phyloP scores from a whole-genome alignment of 1,140 invertebrate species.

The Liolophura sinensis region DNA sequence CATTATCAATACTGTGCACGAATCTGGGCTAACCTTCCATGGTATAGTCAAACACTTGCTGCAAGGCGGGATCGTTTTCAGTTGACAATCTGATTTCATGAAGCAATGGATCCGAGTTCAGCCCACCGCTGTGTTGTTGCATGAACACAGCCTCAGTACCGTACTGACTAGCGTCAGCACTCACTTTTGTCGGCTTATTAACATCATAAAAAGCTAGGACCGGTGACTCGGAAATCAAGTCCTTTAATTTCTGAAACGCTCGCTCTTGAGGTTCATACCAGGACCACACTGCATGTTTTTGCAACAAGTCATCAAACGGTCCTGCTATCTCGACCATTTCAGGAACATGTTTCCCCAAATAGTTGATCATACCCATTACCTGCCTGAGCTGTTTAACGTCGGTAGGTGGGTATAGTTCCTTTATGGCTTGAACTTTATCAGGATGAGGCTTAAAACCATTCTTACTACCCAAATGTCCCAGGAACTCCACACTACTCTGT shows the following conservation, averaged over 20 bases:
- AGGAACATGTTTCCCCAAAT: constrained; percentile 52
- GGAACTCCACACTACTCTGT: constrained; percentile 13
- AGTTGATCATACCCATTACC: constrained; percentile 56
- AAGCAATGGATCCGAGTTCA: constrained; percentile 51
- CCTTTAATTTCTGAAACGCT: constrained; percentile 9
- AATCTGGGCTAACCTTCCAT: too few relatives aligned
- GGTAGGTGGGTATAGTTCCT: constrained; percentile 46
- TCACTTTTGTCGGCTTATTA: constrained; percentile 16
- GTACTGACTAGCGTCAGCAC: constrained; percentile 27
- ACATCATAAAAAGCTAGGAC: constrained; percentile 9
- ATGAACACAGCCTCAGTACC: constrained; percentile 24
- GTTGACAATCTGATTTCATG: too few relatives aligned
- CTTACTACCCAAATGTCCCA: constrained; percentile 27
- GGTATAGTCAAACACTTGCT: too few relatives aligned
- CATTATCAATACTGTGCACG: too few relatives aligned
- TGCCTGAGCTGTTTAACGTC: constrained; percentile 47
- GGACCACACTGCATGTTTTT: constrained; percentile 10
- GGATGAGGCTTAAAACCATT: constrained; percentile 51
- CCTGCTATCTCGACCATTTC: constrained; percentile 10
- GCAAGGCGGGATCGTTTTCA: too few relatives aligned
- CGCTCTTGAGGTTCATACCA: constrained; percentile 11
- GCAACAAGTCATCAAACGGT: constrained; percentile 12
- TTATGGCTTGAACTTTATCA: constrained; percentile 52
- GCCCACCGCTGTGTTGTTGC: constrained; percentile 17
- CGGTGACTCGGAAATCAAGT: constrained; percentile 1